Percentiles rank a stretch among this genome's conserved stretches.
These are phyloP conservation scores for Acanthosepion pharaonis DNA, from an alignment of 2,888 invertebrate genomes.

Conservation along the genomic window DNA sequence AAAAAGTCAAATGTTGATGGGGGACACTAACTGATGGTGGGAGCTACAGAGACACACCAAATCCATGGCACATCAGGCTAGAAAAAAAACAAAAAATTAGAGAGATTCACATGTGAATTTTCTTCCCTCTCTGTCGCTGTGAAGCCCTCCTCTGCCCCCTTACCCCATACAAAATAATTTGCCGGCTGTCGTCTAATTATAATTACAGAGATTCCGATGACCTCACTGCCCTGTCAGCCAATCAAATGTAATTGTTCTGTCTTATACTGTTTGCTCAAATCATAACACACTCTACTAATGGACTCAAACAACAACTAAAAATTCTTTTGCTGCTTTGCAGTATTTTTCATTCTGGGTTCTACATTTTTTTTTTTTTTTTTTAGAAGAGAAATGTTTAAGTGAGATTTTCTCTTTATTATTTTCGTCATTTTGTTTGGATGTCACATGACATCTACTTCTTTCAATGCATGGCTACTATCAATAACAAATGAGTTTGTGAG, in stretches of 20 bases:
- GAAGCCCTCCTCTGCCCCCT: neutral
- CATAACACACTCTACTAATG: neutral
- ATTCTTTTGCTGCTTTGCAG: neutral
- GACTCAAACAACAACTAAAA: neutral
- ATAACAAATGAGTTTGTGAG: no score
- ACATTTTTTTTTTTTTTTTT: neutral
- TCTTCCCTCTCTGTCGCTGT: neutral
- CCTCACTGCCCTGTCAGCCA: constrained; percentile 33
- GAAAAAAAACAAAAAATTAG: neutral
- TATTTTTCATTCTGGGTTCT: neutral
- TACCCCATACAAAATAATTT: constrained; percentile 33
- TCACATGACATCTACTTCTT: no score
- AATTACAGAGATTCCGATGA: constrained; percentile 33
- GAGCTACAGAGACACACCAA: neutral
- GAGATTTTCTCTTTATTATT: constrained; percentile 8
- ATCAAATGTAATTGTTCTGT: constrained; percentile 33
- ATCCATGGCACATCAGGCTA: constrained; percentile 11
- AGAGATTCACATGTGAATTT: constrained; percentile 44
- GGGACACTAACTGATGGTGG: neutral
- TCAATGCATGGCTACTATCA: no score
- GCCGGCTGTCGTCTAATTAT: constrained; percentile 33
- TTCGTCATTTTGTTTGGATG: neutral
- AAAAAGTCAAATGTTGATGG: constrained; percentile 42
- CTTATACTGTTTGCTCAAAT: constrained; percentile 20
- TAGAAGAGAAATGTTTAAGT: neutral